Evolutionary conservation across 2,888 invertebrate genomes (phyloP).

Genomic region (Ferrisia virgata): DNA sequence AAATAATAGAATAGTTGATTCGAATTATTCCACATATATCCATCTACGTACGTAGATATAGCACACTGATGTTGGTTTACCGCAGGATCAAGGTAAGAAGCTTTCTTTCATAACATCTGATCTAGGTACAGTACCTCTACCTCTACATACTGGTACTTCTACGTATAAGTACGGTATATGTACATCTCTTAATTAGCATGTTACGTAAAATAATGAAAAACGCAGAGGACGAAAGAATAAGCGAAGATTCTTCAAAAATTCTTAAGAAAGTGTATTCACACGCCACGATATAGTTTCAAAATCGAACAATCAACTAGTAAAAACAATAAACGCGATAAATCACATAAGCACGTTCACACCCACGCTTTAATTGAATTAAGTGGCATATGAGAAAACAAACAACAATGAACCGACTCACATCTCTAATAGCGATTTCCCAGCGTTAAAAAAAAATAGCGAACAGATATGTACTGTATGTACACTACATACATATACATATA

Average conservation of each 20-base stretch:
- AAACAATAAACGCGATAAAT: constrained; percentile 27
- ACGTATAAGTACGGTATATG: too few relatives aligned
- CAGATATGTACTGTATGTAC: too few relatives aligned
- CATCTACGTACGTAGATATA: neutral
- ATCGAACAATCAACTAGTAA: constrained; percentile 22
- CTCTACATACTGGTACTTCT: neutral
- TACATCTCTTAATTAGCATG: neutral
- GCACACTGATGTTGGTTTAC: neutral
- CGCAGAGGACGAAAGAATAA: neutral
- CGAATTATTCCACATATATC: neutral
- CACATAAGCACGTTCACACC: constrained; percentile 26
- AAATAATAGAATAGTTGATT: neutral
- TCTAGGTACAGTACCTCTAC: too few relatives aligned
- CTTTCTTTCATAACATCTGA: neutral
- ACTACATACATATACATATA: too few relatives aligned
- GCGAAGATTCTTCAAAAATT: neutral
- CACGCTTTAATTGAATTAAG: constrained; percentile 29
- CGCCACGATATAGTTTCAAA: constrained; percentile 7
- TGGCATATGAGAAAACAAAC: constrained; percentile 28
- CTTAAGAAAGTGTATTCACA: constrained; percentile 19
- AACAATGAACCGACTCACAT: constrained; percentile 22
- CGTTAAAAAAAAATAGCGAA: neutral
- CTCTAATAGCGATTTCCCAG: constrained; percentile 12
- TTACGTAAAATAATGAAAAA: neutral
- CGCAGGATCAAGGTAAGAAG: neutral